These are phyloP conservation scores for Agonopterix arenella DNA, from an alignment of 2,888 invertebrate genomes.

Conservation along the genomic window DNA sequence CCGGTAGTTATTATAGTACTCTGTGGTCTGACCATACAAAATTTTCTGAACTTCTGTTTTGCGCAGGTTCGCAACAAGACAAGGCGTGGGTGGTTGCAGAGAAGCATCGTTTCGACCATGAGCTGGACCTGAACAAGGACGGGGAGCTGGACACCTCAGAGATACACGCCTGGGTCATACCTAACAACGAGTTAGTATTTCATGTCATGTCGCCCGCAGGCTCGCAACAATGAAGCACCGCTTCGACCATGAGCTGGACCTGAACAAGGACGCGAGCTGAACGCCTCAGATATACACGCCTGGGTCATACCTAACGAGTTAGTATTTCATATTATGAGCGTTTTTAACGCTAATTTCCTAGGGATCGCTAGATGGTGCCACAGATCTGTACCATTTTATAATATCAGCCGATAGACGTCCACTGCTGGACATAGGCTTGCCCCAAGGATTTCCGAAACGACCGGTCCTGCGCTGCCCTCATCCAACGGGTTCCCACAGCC, in stretches of 20 bases:
- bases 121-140: slow-evolving; percentile 90
- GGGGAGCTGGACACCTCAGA: slow-evolving; percentile 87
- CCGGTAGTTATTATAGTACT: too few relatives aligned
- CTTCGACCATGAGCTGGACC: slow-evolving; percentile 92
- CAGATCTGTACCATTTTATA: too few relatives aligned
- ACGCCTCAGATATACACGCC: slow-evolving; percentile 85
- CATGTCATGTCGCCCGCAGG: slow-evolving; percentile 44
- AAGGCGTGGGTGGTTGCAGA: slow-evolving; percentile 76
- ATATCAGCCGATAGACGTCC: too few relatives aligned
- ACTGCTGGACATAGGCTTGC: too few relatives aligned
- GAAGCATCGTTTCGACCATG: slow-evolving; percentile 87
- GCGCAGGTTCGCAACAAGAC: slow-evolving; percentile 78
- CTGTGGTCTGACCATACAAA: too few relatives aligned
- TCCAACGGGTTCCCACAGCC: too few relatives aligned
- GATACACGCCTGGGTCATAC: slow-evolving; percentile 92
- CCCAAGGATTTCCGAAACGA: too few relatives aligned
- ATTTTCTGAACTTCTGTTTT: not conserved
- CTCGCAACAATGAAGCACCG: slow-evolving; percentile 80
- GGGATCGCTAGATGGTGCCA: too few relatives aligned
- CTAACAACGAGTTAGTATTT: slow-evolving; percentile 87
- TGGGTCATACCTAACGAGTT: slow-evolving; percentile 96
- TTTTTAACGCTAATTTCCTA: too few relatives aligned
- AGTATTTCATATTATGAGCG: slow-evolving; percentile 42
- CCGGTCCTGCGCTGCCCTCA: too few relatives aligned
- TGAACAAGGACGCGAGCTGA: slow-evolving; percentile 89